These are phyloP conservation scores for Calliopsis andreniformis DNA, from an alignment of 1,140 invertebrate species.

Conservation along the genomic window DNA sequence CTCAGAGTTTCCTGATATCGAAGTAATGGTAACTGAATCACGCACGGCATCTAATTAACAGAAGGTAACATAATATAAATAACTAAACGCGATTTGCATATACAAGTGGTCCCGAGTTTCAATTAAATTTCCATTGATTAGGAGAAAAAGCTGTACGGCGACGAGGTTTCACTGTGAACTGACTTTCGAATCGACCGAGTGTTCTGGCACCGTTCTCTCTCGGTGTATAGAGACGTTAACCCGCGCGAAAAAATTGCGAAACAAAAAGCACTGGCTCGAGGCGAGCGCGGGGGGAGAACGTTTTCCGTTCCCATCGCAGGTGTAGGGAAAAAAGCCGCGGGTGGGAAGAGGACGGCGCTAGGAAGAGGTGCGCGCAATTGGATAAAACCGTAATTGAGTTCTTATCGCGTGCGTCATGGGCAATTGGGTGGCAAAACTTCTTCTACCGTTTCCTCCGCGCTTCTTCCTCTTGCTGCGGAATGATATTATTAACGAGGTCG, in stretches of 20 bases:
- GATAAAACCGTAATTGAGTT: slow-evolving; percentile 68
- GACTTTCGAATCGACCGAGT: not conserved
- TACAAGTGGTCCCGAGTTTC: slow-evolving; percentile 12
- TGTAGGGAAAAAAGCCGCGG: not conserved
- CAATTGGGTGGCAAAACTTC: slow-evolving; percentile 62
- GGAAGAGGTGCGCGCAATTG: slow-evolving; percentile 51
- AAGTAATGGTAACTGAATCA: slow-evolving; percentile 42
- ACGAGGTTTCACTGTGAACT: slow-evolving; percentile 1
- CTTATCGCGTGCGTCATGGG: slow-evolving; percentile 54
- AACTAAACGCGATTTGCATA: slow-evolving; percentile 24
- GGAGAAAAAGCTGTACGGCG: slow-evolving; percentile 1
- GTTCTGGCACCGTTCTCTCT: not conserved
- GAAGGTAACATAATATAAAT: slow-evolving; percentile 29
- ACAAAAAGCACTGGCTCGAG: not conserved
- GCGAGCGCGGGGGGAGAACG: not conserved
- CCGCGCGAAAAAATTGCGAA: not conserved
- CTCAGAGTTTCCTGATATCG: slow-evolving; percentile 38
- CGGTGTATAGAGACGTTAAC: slow-evolving; percentile 7
- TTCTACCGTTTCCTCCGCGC: slow-evolving; percentile 31
- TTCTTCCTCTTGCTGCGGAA: not conserved
- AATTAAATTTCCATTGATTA: slow-evolving; percentile 20
- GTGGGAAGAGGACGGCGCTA: not conserved
- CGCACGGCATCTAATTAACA: slow-evolving; percentile 38
- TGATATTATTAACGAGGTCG: slow-evolving; percentile 56
- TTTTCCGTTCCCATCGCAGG: slow-evolving; percentile 36